Base-by-base conservation (phyloP, 2,888 invertebrate genomes). In the Eupithecia subumbrata region DNA sequence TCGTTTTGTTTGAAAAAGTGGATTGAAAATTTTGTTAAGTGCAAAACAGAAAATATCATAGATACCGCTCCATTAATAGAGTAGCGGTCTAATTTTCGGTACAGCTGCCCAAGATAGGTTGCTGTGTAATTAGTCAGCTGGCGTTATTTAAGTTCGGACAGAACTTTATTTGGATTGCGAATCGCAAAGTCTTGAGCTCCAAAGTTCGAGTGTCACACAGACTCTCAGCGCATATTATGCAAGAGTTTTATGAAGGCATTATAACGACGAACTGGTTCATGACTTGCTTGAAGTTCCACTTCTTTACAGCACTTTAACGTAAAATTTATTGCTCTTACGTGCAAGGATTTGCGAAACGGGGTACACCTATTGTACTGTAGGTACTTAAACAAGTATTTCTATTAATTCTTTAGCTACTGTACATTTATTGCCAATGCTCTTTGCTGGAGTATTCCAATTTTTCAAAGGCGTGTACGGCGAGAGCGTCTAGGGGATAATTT, bases 211-310 rank as follows among this genome's bases (percentile, higher is more conserved):
- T 67, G 69, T 72, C 68, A 48, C 37, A 34, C 66, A 71, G 52
- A 64, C 34, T 63, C 48, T 30, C 56, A 37, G 48, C 48, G 68
- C 40, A 52, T 25, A 67, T 43, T 73, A 69, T 45, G 56, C 40
- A 60, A 16, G 56, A 75, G 75, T 64, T 75, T 71, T 69, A 63
- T 69, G 68, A 63, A 69, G 63, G 64, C 48, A 72, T 64, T 69
- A 69, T 67, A 67, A 40, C 30, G 67, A 71, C 43, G 30, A 56
- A 56, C 74, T 72, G 67, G 70, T 71, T 74, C 56, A 30, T 43
- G 56, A 70, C 70, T 48, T 72, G 69, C 68, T 69, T 66, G 64
- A 67, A 70, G 45, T 66, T 76, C 22, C 45, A 48, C 69, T 48
- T 68, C 40, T 75, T 64, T 63, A 48, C 69, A 69, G 52, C 56